Evolutionary conservation across 2,113 vertebrate genomes (phyloP).

Genomic region (Athene noctua): DNA sequence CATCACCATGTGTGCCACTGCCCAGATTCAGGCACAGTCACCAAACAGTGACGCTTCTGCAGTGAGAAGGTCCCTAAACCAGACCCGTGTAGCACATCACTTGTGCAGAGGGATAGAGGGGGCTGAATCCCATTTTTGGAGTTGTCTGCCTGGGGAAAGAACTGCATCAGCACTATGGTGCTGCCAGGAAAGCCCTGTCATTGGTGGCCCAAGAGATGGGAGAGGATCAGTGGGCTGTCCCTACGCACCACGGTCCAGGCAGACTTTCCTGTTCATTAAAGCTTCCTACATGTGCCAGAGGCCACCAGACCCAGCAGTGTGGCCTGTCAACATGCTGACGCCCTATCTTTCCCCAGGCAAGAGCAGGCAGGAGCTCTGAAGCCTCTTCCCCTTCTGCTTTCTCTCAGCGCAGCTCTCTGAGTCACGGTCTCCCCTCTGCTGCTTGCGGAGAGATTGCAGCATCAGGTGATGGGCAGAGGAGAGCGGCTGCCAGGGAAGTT

Average conservation of each 20-base stretch:
- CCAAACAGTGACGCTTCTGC: neutral
- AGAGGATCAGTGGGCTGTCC: neutral
- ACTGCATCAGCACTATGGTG: rapidly evolving
- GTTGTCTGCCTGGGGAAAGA: neutral
- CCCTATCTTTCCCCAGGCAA: rapidly evolving
- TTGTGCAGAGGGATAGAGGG: rapidly evolving
- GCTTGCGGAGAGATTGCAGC: neutral
- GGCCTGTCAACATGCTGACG: neutral
- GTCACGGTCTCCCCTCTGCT: neutral
- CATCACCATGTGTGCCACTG: rapidly evolving
- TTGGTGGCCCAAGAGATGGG: neutral
- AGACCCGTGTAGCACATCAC: rapidly evolving
- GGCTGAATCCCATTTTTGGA: neutral
- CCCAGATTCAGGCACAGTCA: neutral
- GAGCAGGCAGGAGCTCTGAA: neutral
- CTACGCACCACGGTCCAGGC: rapidly evolving
- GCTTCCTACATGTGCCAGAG: rapidly evolving
- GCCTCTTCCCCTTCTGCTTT: neutral
- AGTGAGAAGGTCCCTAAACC: rapidly evolving
- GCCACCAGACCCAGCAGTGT: neutral
- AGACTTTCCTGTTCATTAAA: neutral
- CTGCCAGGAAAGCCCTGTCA: neutral
- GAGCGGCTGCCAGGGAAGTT: neutral
- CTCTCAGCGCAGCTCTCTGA: neutral
- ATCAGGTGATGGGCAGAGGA: neutral